phyloP scores from a whole-genome alignment of 1,140 invertebrate genomes.

The Nasonia longicornis region DNA sequence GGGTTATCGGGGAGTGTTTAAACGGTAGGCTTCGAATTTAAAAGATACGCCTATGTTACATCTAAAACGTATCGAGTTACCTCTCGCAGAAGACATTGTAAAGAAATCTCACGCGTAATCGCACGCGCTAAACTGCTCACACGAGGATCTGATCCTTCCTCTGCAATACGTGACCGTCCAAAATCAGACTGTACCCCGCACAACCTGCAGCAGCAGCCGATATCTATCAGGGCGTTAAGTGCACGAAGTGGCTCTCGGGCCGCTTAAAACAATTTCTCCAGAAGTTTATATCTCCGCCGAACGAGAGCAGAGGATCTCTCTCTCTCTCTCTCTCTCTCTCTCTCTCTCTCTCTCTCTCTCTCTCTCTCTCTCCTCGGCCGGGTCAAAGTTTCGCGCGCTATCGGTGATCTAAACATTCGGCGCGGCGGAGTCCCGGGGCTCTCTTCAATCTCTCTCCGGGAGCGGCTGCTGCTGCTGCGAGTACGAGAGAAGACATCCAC shows the following conservation, averaged over 20 bases:
- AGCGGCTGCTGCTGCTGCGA: background rate
- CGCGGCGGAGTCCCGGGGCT: constrained; percentile 11
- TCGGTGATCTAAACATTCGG: constrained; percentile 40
- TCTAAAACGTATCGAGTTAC: too few species aligned
- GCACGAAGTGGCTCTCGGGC: background rate
- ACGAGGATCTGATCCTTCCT: background rate
- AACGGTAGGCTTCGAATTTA: background rate
- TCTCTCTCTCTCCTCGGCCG: background rate
- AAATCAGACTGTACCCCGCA: background rate
- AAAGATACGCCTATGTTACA: too few species aligned
- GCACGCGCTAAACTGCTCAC: background rate
- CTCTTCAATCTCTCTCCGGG: constrained; percentile 27
- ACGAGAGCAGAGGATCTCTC: background rate
- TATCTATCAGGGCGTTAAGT: constrained; percentile 10
- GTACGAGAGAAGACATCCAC: constrained; percentile 25
- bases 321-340: background rate
- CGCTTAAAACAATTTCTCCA: constrained; percentile 29
- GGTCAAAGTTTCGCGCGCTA: constrained; percentile 19
- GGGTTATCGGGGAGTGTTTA: background rate
- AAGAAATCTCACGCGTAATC: background rate
- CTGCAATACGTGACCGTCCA: background rate
- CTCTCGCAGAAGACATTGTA: too few species aligned
- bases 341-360: too few species aligned
- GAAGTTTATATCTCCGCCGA: constrained; percentile 8
- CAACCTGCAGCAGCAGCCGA: background rate